Evolutionary conservation across 2,797 vertebrate species (phyloP).

Genomic region (Otolemur crassicaudatus): DNA sequence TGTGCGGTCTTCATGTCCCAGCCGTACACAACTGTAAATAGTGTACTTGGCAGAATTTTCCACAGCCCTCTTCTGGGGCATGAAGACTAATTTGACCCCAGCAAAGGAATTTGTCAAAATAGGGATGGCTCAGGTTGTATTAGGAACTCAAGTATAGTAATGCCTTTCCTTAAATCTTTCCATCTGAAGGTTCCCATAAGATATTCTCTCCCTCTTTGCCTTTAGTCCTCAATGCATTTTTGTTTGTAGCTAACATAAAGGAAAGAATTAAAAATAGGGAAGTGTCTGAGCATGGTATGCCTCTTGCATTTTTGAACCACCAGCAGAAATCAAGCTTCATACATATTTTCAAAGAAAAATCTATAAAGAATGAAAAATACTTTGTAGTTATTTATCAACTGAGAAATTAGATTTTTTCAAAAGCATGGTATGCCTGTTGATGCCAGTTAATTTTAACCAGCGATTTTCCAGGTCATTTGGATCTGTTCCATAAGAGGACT

Average conservation of each 20-base stretch:
- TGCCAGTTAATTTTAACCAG: conserved; percentile 55
- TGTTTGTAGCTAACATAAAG: not conserved
- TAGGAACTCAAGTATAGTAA: not conserved
- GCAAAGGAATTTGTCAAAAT: not conserved
- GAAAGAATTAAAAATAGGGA: conserved; percentile 19
- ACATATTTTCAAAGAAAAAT: conserved; percentile 69
- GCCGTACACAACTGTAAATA: accelerated
- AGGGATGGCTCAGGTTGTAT: not conserved
- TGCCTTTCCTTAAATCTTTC: not conserved
- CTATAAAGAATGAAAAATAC: conserved; percentile 60
- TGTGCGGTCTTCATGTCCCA: not conserved
- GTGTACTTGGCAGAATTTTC: not conserved
- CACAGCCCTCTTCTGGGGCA: not conserved
- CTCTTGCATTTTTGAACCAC: not conserved
- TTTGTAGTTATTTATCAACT: conserved; percentile 68
- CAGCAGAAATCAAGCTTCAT: conserved; percentile 40
- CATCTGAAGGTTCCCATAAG: not conserved
- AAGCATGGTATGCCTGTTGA: not conserved
- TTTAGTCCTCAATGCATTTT: not conserved
- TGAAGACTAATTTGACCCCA: not conserved
- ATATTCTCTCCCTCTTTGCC: not conserved
- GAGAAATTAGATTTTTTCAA: conserved; percentile 63
- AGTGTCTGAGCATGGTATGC: not conserved
- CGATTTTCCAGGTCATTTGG: conserved; percentile 53
- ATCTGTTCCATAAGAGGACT: conserved; percentile 43